These are phyloP conservation scores for Diphyllodes magnificus DNA, from an alignment of 2,113 vertebrate species.

Conservation along the genomic window DNA sequence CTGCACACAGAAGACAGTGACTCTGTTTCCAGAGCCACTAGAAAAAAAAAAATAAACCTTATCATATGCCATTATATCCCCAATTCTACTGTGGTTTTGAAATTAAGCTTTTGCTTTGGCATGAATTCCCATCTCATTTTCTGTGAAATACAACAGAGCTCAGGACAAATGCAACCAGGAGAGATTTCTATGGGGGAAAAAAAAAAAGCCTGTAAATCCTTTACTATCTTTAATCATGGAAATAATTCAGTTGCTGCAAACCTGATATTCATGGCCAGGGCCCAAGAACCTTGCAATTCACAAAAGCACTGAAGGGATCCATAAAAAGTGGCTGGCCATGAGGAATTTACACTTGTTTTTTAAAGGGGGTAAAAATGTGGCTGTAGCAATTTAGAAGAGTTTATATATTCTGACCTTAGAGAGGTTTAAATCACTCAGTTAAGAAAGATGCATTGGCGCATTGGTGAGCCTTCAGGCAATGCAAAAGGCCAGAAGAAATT, in stretches of 20 bases:
- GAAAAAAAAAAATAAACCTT: neutral
- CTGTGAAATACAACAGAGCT: conserved; percentile 51
- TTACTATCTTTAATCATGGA: conserved; percentile 59
- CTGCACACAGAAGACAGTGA: neutral
- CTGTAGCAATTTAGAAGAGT: conserved; percentile 39
- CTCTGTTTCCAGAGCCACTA: neutral
- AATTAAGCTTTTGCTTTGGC: conserved; percentile 32
- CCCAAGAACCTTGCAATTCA: conserved; percentile 46
- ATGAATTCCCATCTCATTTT: conserved; percentile 19
- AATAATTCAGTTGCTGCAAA: conserved; percentile 56
- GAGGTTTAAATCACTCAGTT: conserved; percentile 9
- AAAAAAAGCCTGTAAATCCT: conserved; percentile 17
- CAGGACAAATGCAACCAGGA: conserved; percentile 20
- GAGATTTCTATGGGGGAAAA: neutral
- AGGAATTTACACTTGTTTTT: conserved; percentile 66
- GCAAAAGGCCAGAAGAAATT: neutral
- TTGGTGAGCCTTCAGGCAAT: neutral
- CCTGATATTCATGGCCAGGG: conserved; percentile 41
- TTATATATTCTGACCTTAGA: conserved; percentile 29
- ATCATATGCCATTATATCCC: neutral
- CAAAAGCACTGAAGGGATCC: conserved; percentile 51
- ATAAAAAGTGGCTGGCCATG: conserved; percentile 49
- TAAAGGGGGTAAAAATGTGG: conserved; percentile 38
- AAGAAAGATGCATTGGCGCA: neutral
- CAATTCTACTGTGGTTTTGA: conserved; percentile 3